Evolutionary conservation across 2,113 vertebrate genomes (phyloP).

Genomic region (Acanthochromis polyacanthus): DNA sequence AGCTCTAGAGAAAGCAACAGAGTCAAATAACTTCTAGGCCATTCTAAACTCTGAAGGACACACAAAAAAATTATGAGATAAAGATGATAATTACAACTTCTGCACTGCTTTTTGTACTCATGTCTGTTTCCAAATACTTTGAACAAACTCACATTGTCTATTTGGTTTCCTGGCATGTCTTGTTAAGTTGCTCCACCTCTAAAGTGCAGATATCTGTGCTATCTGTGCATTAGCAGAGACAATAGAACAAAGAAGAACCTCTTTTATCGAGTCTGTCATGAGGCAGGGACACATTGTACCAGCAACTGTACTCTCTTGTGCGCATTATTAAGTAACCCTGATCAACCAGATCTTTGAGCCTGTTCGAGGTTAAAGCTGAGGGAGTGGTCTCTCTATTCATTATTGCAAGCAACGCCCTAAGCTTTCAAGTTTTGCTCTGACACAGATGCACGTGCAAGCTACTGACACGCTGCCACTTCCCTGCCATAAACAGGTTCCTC

Average conservation of each 20-base stretch:
- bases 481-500: slow-evolving; percentile 24
- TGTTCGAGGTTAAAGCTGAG: slow-evolving; percentile 27
- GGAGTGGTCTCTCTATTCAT: slow-evolving; percentile 52
- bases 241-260: not conserved
- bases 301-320: not conserved
- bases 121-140: not conserved
- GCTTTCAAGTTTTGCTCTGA: slow-evolving; percentile 48
- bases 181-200: not conserved
- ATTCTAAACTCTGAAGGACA: too few species aligned
- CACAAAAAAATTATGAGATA: too few species aligned
- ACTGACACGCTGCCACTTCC: slow-evolving; percentile 34
- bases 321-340: slow-evolving; percentile 34
- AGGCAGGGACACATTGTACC: not conserved
- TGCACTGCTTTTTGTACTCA: not conserved
- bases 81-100: not conserved
- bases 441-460: slow-evolving; percentile 27
- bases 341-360: slow-evolving; percentile 59
- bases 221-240: too few species aligned
- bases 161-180: not conserved
- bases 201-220: not conserved
- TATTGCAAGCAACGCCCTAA: slow-evolving; percentile 45
- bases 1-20: too few species aligned
- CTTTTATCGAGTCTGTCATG: not conserved
- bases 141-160: too few species aligned
- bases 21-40: too few species aligned